phyloP scores from a whole-genome alignment of 2,113 vertebrate species.

The Trogon melanurus region DNA sequence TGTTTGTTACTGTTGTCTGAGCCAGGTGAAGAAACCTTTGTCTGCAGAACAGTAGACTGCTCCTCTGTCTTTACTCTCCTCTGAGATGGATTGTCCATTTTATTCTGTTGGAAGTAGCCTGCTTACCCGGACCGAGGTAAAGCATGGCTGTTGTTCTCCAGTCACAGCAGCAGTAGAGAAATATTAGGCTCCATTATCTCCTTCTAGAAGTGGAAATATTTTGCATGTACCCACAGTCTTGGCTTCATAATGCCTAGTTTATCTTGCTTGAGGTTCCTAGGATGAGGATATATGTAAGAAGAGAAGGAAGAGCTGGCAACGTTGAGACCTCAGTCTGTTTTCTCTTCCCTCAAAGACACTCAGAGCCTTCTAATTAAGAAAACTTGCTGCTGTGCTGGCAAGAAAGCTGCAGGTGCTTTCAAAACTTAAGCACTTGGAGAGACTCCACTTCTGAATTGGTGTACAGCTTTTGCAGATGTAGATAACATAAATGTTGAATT shows the following conservation, averaged over 20 bases:
- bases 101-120: background rate
- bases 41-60: background rate
- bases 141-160: background rate
- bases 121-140: background rate
- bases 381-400: background rate
- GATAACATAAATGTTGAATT: background rate
- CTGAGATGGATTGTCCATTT: background rate
- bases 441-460: background rate
- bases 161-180: background rate
- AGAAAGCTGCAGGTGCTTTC: background rate
- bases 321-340: background rate
- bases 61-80: background rate
- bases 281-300: background rate
- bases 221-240: background rate
- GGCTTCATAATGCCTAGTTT: background rate
- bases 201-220: background rate
- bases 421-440: background rate
- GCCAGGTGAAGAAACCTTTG: background rate
- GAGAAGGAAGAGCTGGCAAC: background rate
- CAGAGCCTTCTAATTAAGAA: background rate
- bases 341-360: background rate
- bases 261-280: background rate
- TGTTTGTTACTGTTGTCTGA: background rate
- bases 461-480: background rate
- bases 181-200: background rate